These are phyloP conservation scores for Lerema accius DNA, from an alignment of 1,140 invertebrate species.

Conservation along the genomic window DNA sequence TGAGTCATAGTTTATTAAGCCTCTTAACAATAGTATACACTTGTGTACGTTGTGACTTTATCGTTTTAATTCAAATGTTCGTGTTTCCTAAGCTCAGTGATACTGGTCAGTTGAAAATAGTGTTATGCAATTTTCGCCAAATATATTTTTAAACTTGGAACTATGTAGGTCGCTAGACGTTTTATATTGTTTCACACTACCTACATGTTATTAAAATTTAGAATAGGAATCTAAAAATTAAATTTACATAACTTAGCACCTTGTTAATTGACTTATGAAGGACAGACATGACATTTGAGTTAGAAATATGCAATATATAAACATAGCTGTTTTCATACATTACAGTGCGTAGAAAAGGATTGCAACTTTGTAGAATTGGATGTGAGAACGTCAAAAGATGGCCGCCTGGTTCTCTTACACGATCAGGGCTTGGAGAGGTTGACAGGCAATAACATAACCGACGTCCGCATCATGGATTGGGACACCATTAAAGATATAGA, in stretches of 20 bases:
- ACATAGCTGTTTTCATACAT: conserved; percentile 38
- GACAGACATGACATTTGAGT: too few species aligned
- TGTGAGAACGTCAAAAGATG: conserved; percentile 88
- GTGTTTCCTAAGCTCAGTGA: background rate
- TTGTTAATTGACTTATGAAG: too few species aligned
- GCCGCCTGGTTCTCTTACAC: conserved; percentile 89
- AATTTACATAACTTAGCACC: too few species aligned
- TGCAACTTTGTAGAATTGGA: conserved; percentile 91
- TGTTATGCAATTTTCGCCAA: conserved; percentile 27
- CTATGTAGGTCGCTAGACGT: background rate
- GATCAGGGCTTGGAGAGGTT: conserved; percentile 88
- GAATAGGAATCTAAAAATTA: too few species aligned
- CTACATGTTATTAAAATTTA: too few species aligned
- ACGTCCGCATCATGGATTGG: conserved; percentile 85
- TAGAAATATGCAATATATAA: too few species aligned
- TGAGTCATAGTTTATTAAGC: conserved; percentile 67
- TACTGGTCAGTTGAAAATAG: conserved; percentile 9
- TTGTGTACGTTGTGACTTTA: background rate
- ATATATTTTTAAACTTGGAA: background rate
- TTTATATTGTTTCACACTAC: background rate
- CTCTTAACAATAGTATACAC: background rate
- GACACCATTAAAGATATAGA: conserved; percentile 85
- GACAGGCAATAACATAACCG: conserved; percentile 83
- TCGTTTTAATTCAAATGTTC: background rate
- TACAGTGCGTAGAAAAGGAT: conserved; percentile 85